Percentiles rank a stretch among this genome's conserved stretches.
Evolutionary conservation across 2,888 invertebrate genomes (phyloP).

Genomic region (Heteromurus nitidus): DNA sequence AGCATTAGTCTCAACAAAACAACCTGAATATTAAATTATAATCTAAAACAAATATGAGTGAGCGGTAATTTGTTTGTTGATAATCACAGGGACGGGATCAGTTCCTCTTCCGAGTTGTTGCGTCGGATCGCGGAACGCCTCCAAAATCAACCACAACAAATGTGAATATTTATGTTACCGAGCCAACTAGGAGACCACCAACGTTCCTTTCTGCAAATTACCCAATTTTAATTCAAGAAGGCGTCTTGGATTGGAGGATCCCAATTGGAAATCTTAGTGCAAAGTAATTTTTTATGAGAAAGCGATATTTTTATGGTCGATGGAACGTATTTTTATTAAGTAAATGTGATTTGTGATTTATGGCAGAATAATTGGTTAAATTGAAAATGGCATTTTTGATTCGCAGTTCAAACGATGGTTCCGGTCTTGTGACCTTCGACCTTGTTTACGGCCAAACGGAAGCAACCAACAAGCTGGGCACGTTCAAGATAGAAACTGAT

Average conservation of each 20-base stretch:
- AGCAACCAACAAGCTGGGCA: slow-evolving; percentile 89
- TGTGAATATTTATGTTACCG: slow-evolving; percentile 89
- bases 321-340: too few relatives aligned
- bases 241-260: slow-evolving; percentile 83
- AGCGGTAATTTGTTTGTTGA: too few relatives aligned
- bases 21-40: too few relatives aligned
- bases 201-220: slow-evolving; percentile 79
- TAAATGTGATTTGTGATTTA: too few relatives aligned
- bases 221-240: slow-evolving; percentile 80
- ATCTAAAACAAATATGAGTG: too few relatives aligned
- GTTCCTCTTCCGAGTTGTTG: slow-evolving; percentile 80
- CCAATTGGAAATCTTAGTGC: slow-evolving; percentile 85
- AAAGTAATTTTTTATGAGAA: slow-evolving; percentile 77
- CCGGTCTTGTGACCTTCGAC: slow-evolving; percentile 84
- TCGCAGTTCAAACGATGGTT: slow-evolving; percentile 84
- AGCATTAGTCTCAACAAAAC: too few relatives aligned
- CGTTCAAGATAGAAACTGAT: slow-evolving; percentile 78
- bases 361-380: too few relatives aligned
- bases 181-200: slow-evolving; percentile 90
- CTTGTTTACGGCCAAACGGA: slow-evolving; percentile 88
- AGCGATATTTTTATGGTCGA: background rate
- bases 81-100: background rate
- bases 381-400: slow-evolving; percentile 4
- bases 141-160: slow-evolving; percentile 75
- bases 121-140: slow-evolving; percentile 84